These are phyloP conservation scores for Alligator sinensis DNA, from an alignment of 2,113 vertebrate species.

Conservation along the genomic window DNA sequence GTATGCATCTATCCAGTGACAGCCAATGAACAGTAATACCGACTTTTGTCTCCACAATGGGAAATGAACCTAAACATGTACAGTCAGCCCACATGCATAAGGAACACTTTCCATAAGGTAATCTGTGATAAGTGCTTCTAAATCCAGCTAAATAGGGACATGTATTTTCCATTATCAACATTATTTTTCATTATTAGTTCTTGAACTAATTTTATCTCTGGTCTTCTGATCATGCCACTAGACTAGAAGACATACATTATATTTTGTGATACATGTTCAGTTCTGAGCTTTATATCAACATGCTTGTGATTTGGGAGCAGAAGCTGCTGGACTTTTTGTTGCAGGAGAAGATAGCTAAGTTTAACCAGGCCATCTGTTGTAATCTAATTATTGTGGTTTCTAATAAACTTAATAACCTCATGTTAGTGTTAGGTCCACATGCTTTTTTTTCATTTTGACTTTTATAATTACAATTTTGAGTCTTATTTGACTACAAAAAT, in stretches of 20 bases:
- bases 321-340: background rate
- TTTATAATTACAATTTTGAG: background rate
- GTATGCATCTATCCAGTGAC: background rate
- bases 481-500: background rate
- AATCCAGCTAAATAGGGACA: background rate
- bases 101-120: background rate
- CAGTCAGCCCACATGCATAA: background rate
- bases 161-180: background rate
- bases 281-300: background rate
- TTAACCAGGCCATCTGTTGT: background rate
- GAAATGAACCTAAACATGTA: background rate
- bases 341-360: background rate
- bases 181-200: background rate
- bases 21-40: background rate
- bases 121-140: rapidly evolving
- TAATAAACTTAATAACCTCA: background rate
- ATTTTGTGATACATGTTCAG: background rate
- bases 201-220: background rate
- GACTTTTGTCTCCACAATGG: background rate
- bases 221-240: background rate
- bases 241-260: background rate
- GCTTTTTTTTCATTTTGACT: background rate
- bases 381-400: background rate
- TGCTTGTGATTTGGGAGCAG: background rate
- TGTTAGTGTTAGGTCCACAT: background rate